Base-by-base conservation (phyloP, 2,888 invertebrate genomes). In the Tipula confusa region DNA sequence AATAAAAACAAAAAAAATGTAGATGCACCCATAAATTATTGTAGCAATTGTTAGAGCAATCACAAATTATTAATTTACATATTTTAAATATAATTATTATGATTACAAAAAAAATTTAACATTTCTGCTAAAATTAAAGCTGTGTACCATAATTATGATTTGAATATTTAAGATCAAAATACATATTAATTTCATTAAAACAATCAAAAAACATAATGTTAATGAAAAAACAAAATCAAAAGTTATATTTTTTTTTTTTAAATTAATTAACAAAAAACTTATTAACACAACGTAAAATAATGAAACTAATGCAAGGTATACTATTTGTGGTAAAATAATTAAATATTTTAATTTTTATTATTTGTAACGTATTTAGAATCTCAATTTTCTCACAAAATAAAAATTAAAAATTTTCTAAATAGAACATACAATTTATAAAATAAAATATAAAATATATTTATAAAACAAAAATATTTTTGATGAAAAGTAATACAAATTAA, bases 291-390 rank as follows among this genome's bases (percentile, higher is more conserved):
- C 80, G 31, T 29, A 80, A 29, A 13, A 80, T 80, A 80, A 80
- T 80, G 31, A 80, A 80, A 80, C 80, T 80, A 80, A 80, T 80
- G 80, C 80, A 80, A 80, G 29, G 80, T 80, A 80, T 80, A 80
- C 80, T 80, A 29, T 29, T 80, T 80, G 80, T 80, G 31, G 80
- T 80, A 80, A 80, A 80, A 29, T 29, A 80, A 48, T 15, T 2
- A 80, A 79, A 79, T 29, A 79, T 29, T 13, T 80, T 29, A 80
- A 80, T 80, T 80, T 80, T 80, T 80, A n/a, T 80, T 80, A 80
- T 29, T 29, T 29, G 11, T 11, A 29, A 79, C 28, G 7, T 24
- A 79, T n/a, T 28, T 79, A 64, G 24, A 24, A 64, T 64, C 24
- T 64, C 64, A 64, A 64, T 64, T 43, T 43, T 43, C n/a, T n/a